Percentiles rank a stretch among this genome's conserved stretches.
phyloP scores from a whole-genome alignment of 2,888 invertebrate species.

The Melikaiella ostensackeni region DNA sequence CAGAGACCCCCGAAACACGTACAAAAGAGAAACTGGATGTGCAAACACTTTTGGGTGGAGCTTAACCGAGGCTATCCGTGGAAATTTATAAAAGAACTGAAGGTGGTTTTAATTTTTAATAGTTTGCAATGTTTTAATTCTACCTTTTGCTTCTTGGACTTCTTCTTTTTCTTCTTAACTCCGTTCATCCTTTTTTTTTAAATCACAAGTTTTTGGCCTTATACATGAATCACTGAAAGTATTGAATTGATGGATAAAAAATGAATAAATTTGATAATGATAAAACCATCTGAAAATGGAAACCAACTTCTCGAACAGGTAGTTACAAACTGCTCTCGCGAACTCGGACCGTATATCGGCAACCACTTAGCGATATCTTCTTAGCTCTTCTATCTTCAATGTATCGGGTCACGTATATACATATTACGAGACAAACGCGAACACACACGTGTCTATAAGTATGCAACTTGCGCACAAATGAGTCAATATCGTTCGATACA shows the following conservation, averaged over 20 bases:
- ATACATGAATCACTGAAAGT: neutral
- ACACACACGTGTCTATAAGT: conserved; percentile 40
- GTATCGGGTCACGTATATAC: conserved; percentile 48
- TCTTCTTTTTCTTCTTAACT: conserved; percentile 52
- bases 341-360: conserved; percentile 65
- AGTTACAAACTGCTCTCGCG: conserved; percentile 67
- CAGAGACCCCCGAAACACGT: too few relatives aligned
- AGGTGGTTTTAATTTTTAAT: neutral
- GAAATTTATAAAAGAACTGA: neutral
- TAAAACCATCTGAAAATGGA: conserved; percentile 35
- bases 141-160: conserved; percentile 57
- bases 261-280: neutral
- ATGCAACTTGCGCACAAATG: conserved; percentile 17
- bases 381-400: conserved; percentile 55
- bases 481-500: conserved; percentile 30
- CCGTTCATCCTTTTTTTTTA: conserved; percentile 55
- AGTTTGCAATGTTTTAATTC: neutral
- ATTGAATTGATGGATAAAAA: neutral
- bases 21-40: too few relatives aligned
- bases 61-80: too few relatives aligned
- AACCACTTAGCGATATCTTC: conserved; percentile 73
- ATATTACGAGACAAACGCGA: conserved; percentile 49
- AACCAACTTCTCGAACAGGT: conserved; percentile 63
- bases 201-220: neutral
- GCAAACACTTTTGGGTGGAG: too few relatives aligned